Percentiles rank a stretch among this genome's conserved stretches.
Conservation (phyloP, 2,113 vertebrate genomes). For the Nesoenas mayeri region DNA sequence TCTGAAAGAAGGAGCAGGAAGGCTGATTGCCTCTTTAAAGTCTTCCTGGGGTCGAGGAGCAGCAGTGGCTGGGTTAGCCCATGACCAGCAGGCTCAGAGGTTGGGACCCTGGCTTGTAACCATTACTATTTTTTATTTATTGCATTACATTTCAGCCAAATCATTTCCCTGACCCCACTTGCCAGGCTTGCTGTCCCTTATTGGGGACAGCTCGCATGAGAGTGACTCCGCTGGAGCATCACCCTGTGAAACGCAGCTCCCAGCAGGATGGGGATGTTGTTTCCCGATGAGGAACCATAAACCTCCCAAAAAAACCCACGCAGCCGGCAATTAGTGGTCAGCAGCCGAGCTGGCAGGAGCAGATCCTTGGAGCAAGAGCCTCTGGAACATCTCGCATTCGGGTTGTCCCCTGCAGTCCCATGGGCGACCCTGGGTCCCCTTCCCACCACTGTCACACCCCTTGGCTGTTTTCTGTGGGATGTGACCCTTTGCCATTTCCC, state of each 20-base stretch:
- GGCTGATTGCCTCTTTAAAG: neutral
- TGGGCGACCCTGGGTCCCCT: neutral
- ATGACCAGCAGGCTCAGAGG: too few relatives aligned
- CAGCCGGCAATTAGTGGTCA: neutral
- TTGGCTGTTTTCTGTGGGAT: neutral
- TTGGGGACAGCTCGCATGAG: fast-evolving
- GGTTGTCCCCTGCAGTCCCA: neutral
- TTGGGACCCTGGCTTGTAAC: neutral
- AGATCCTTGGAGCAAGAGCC: neutral
- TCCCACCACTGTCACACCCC: neutral
- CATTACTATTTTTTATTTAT: neutral
- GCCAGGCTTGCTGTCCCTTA: neutral
- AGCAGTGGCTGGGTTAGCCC: fast-evolving
- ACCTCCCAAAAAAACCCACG: neutral
- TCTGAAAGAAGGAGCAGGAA: neutral
- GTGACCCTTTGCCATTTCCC: neutral
- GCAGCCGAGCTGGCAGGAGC: neutral
- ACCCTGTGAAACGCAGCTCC: neutral
- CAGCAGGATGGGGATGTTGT: neutral
- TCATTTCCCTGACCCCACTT: neutral
- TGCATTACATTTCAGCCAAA: neutral
- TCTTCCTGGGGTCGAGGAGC: neutral
- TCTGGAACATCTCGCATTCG: neutral
- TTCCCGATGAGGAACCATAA: neutral
- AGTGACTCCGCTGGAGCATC: fast-evolving